Conservation (phyloP, 2,797 vertebrate species). For the Taenioides sp. region DNA sequence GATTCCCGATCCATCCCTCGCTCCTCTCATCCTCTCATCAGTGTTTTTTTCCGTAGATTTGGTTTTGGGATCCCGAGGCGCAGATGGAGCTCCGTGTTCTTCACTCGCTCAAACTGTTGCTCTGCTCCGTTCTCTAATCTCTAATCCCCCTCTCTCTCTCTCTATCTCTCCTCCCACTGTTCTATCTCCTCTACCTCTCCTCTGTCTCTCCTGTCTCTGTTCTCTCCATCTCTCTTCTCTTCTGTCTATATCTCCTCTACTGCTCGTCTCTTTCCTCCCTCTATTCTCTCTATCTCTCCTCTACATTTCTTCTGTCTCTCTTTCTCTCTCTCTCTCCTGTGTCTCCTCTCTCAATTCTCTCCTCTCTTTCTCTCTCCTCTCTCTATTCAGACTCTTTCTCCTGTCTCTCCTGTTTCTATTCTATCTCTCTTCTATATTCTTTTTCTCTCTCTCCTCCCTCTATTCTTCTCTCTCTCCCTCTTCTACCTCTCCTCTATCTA, state of each 20-base stretch:
- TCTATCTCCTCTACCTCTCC: neutral
- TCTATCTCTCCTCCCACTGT: slow-evolving; percentile 12
- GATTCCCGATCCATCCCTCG: too few relatives aligned
- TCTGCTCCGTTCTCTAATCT: neutral
- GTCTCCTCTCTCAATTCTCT: neutral
- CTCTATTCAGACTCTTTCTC: neutral
- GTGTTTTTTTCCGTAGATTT: too few relatives aligned
- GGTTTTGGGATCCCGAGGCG: too few relatives aligned
- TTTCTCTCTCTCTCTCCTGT: neutral
- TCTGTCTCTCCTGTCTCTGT: neutral
- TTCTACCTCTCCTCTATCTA: neutral
- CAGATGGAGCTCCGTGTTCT: too few relatives aligned
- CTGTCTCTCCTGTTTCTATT: too few relatives aligned
- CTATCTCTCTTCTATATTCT: too few relatives aligned
- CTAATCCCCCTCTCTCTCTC: slow-evolving; percentile 26
- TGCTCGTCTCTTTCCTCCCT: neutral
- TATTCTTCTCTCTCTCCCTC: slow-evolving; percentile 18
- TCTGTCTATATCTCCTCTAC: neutral
- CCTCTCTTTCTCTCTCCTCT: neutral
- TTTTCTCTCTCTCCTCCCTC: too few relatives aligned
- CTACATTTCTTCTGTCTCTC: neutral
- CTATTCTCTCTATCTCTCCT: too few relatives aligned
- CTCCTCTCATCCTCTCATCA: too few relatives aligned
- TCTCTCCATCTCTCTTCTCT: neutral
- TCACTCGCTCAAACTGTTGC: neutral